phyloP scores from a whole-genome alignment of 2,888 invertebrate genomes.

The Pseudeuparius sepicola region DNA sequence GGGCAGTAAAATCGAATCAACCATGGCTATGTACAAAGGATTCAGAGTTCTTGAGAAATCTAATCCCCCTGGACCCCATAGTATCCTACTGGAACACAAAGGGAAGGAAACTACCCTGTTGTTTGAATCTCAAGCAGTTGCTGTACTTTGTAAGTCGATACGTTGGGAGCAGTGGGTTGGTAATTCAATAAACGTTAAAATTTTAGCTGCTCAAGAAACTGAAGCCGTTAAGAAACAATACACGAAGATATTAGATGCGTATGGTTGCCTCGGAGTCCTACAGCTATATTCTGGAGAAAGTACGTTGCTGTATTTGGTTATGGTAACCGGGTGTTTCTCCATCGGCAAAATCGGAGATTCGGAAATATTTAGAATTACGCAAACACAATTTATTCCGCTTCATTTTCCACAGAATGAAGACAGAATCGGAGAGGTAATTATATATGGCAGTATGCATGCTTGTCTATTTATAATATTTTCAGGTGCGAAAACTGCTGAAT shows the following conservation, averaged over 20 bases:
- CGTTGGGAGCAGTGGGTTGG: slow-evolving; percentile 20
- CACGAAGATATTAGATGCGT: slow-evolving; percentile 85
- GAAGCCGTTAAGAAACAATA: slow-evolving; percentile 85
- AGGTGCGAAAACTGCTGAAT: slow-evolving; percentile 75
- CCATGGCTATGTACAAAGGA: slow-evolving; percentile 90
- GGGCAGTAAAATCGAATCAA: background rate
- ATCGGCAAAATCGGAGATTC: slow-evolving; percentile 91
- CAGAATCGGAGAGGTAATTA: slow-evolving; percentile 45
- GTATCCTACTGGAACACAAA: slow-evolving; percentile 81
- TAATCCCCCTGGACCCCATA: slow-evolving; percentile 77
- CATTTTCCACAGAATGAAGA: slow-evolving; percentile 61
- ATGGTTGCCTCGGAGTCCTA: slow-evolving; percentile 91
- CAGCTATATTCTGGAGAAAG: slow-evolving; percentile 78
- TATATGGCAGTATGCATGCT: background rate
- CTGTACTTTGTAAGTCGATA: slow-evolving; percentile 58
- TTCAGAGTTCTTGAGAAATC: slow-evolving; percentile 86
- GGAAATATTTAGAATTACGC: slow-evolving; percentile 91
- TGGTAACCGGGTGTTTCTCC: slow-evolving; percentile 93
- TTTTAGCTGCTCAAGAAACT: slow-evolving; percentile 69
- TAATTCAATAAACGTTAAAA: too few species aligned
- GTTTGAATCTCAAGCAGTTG: slow-evolving; percentile 88
- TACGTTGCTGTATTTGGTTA: slow-evolving; percentile 77
- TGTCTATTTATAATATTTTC: slow-evolving; percentile 14
- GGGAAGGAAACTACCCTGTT: slow-evolving; percentile 77
- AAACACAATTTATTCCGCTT: slow-evolving; percentile 82